A percentile compares a stretch with the other conserved stretches of the same genome.
Evolutionary conservation across 1,140 invertebrate genomes (phyloP).

Genomic region (Ptiloglossa arizonensis): DNA sequence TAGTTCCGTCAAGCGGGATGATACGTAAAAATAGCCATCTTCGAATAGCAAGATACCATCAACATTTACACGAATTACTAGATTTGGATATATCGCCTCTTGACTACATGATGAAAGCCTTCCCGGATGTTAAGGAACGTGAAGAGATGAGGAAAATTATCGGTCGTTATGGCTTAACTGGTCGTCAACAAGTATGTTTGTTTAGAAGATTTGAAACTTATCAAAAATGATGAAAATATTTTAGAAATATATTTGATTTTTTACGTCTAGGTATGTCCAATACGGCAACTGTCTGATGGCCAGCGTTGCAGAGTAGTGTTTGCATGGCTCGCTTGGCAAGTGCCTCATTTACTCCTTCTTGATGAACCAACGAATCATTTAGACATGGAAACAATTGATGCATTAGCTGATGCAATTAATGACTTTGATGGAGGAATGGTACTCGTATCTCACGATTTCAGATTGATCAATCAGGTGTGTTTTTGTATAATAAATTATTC

Average conservation of each 20-base stretch:
- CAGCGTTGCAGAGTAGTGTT: constrained; percentile 99
- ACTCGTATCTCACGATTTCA: constrained; percentile 98
- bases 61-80: constrained; percentile 98
- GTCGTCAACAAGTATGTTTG: constrained; percentile 92
- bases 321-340: constrained; percentile 97
- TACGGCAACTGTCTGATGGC: constrained; percentile 98
- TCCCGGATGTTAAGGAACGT: constrained; percentile 98
- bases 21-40: constrained; percentile 99
- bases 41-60: constrained; percentile 98
- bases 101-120: constrained; percentile 99
- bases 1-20: constrained; percentile 97
- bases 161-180: constrained; percentile 97
- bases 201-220: background rate
- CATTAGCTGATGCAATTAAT: constrained; percentile 98
- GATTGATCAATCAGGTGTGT: constrained; percentile 97
- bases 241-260: constrained; percentile 19
- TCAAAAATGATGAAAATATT: background rate
- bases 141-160: constrained; percentile 99
- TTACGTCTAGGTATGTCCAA: constrained; percentile 92
- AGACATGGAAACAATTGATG: constrained; percentile 99
- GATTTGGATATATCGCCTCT: constrained; percentile 97
- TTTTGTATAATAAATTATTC: constrained; percentile 9
- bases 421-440: constrained; percentile 99
- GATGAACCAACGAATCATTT: constrained; percentile 99
- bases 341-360: constrained; percentile 95